Percentiles rank a stretch among this genome's conserved stretches.
phyloP scores from a whole-genome alignment of 2,888 invertebrate genomes.

The Eupeodes luniger region DNA sequence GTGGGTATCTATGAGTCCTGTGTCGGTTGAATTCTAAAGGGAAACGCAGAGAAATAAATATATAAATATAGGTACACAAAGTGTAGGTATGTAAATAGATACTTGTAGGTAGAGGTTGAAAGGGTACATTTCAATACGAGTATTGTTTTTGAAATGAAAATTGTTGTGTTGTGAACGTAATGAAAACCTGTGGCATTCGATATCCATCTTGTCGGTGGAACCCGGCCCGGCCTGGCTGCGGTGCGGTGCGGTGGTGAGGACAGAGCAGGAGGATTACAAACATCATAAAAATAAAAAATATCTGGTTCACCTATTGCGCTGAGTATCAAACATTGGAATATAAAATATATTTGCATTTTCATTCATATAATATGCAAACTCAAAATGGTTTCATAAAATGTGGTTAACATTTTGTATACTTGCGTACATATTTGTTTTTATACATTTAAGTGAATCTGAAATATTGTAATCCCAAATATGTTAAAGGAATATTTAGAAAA shows the following conservation, averaged over 20 bases:
- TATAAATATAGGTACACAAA: not conserved
- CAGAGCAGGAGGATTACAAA: not conserved
- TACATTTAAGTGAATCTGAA: conserved; percentile 3
- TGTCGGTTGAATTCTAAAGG: conserved; percentile 16
- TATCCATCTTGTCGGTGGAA: not conserved
- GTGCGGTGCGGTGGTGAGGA: no score
- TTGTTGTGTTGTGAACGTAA: conserved; percentile 35
- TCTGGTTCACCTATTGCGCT: not conserved
- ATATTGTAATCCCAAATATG: not conserved
- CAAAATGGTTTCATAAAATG: conserved; percentile 7
- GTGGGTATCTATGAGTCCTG: conserved; percentile 8
- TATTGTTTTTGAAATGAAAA: conserved; percentile 39
- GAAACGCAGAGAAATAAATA: not conserved
- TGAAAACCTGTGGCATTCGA: conserved; percentile 23
- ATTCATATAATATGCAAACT: conserved; percentile 10
- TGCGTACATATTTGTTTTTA: not conserved
- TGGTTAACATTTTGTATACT: conserved; percentile 4
- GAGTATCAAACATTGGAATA: not conserved
- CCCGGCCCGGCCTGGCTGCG: no score
- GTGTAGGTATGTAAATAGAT: no score
- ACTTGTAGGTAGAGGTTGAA: not conserved
- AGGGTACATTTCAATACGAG: not conserved
- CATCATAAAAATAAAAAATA: not conserved
- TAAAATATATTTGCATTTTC: conserved; percentile 14
- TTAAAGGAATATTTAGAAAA: not conserved